Conservation (phyloP, 1,140 invertebrate genomes). For the Drosophila lacertosa region DNA sequence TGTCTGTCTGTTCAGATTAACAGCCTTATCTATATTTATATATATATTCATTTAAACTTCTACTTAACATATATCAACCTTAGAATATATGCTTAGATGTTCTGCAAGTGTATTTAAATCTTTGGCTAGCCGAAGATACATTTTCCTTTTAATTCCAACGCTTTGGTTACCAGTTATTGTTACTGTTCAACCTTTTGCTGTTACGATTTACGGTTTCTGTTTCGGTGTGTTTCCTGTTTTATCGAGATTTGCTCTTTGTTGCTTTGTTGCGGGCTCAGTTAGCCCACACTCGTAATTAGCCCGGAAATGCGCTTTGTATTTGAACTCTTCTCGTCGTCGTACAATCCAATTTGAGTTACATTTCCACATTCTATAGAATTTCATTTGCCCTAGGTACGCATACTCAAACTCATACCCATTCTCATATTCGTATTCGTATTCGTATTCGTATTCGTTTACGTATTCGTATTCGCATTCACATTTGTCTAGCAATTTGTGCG, state of each 20-base stretch:
- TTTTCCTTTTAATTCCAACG: conserved; percentile 11
- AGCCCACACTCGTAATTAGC: conserved; percentile 31
- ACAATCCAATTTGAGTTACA: conserved; percentile 41
- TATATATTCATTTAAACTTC: too few species aligned
- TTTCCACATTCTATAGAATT: conserved; percentile 29
- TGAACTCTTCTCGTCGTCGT: too few species aligned
- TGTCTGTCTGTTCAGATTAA: neutral
- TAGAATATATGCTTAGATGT: too few species aligned
- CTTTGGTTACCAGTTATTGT: conserved; percentile 11
- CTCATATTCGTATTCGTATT: conserved; percentile 4
- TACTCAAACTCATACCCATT: neutral
- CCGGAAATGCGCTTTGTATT: conserved; percentile 54
- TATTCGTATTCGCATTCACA: conserved; percentile 5
- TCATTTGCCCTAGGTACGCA: conserved; percentile 29
- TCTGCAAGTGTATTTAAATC: neutral
- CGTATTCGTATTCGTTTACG: conserved; percentile 8
- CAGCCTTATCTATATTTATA: too few species aligned
- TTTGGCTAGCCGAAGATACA: neutral
- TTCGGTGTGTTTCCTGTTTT: conserved; percentile 32
- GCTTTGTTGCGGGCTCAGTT: conserved; percentile 41
- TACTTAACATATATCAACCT: too few species aligned
- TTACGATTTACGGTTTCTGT: conserved; percentile 3
- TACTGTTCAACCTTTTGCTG: neutral
- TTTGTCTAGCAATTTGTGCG: conserved; percentile 22
- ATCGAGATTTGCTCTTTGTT: conserved; percentile 33